Evolutionary conservation across 2,888 invertebrate genomes (phyloP).

Genomic region (Ophion slaviceki): DNA sequence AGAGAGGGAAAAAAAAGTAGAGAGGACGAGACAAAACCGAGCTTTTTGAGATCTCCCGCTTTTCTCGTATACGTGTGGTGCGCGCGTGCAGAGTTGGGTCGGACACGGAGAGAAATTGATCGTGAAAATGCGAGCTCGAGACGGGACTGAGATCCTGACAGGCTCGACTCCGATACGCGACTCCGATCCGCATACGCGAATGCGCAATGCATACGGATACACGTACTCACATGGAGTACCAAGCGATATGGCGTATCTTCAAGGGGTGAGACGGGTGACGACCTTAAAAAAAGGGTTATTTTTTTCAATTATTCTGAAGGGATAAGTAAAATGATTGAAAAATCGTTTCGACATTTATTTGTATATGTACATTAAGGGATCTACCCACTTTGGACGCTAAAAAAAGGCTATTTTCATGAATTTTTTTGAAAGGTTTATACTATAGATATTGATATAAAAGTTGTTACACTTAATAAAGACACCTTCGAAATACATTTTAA

Average conservation of each 20-base stretch:
- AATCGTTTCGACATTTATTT: no score
- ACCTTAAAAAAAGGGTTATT: no score
- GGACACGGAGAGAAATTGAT: slow-evolving; percentile 61
- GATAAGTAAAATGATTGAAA: no score
- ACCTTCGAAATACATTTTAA: no score
- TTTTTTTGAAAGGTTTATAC: no score
- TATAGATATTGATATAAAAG: no score
- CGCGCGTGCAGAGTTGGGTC: slow-evolving; percentile 28
- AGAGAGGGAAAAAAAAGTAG: neutral
- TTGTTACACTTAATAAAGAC: no score
- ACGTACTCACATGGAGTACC: neutral
- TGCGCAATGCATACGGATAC: slow-evolving; percentile 50
- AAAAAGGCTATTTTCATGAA: no score
- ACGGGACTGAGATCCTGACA: slow-evolving; percentile 44
- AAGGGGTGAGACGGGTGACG: no score
- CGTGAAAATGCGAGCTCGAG: slow-evolving; percentile 61
- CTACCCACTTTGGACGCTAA: no score
- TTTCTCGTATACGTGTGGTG: neutral
- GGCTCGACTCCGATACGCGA: slow-evolving; percentile 41
- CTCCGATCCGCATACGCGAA: slow-evolving; percentile 52
- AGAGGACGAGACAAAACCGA: slow-evolving; percentile 4
- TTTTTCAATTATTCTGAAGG: no score
- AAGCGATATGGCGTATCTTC: neutral
- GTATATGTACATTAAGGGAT: no score
- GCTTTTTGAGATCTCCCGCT: slow-evolving; percentile 30